Percentiles rank a stretch among this genome's conserved stretches.
phyloP scores from a whole-genome alignment of 2,888 invertebrate species.

The Hypolimnas misippus region DNA sequence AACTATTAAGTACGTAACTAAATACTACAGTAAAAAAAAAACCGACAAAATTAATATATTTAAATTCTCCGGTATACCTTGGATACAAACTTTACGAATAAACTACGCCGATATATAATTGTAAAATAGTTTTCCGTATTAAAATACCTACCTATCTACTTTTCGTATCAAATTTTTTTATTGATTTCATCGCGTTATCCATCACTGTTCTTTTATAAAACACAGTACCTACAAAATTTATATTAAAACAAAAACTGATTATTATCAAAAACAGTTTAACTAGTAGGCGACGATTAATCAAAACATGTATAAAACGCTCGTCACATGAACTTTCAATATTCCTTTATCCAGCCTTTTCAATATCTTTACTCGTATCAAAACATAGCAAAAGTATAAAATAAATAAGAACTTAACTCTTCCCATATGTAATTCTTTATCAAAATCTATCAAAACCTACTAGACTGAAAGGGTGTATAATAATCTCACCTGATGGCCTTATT shows the following conservation, averaged over 20 bases:
- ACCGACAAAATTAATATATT: conserved; percentile 26
- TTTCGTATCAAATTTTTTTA: conserved; percentile 79
- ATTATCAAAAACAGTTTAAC: conserved; percentile 32
- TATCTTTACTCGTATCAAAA: conserved; percentile 35
- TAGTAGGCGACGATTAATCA: conserved; percentile 26
- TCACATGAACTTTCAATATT: conserved; percentile 32
- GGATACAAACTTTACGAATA: conserved; percentile 36
- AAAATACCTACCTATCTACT: conserved; percentile 82
- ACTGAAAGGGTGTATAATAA: conserved; percentile 32
- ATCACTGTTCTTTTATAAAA: conserved; percentile 50
- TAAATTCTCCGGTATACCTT: conserved; percentile 34
- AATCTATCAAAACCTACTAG: conserved; percentile 39
- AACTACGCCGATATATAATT: conserved; percentile 57
- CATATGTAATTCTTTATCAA: conserved; percentile 37
- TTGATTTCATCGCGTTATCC: conserved; percentile 58
- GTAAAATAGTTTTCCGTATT: conserved; percentile 77
- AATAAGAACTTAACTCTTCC: conserved; percentile 27
- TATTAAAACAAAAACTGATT: conserved; percentile 40
- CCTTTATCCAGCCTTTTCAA: conserved; percentile 30
- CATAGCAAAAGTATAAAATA: conserved; percentile 39
- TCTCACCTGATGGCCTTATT: conserved; percentile 21
- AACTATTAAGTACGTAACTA: conserved; percentile 33
- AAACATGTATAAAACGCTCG: conserved; percentile 33
- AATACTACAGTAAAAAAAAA: conserved; percentile 29
- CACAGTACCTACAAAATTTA: conserved; percentile 50